Percentiles rank a stretch among this genome's conserved stretches.
Conservation (phyloP, 2,113 vertebrate species). For the Nettapus auritus region DNA sequence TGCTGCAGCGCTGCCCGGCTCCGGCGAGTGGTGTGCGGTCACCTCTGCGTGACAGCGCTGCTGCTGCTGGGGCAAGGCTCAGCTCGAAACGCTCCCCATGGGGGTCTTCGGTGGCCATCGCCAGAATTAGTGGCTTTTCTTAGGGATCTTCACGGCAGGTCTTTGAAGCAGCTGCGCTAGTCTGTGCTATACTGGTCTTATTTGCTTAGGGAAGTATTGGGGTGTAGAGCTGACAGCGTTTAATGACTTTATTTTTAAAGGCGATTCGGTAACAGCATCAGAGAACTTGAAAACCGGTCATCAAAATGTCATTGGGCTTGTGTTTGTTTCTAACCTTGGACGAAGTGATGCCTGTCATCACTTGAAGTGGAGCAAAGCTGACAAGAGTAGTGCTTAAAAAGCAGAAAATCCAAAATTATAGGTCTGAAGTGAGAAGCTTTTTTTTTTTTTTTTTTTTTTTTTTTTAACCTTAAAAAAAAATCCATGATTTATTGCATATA, state of each 20-base stretch:
- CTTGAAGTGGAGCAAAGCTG: not conserved
- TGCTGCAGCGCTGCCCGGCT: not conserved
- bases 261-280: accelerated
- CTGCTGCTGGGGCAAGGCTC: accelerated
- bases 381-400: not conserved
- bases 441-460: not conserved
- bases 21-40: accelerated
- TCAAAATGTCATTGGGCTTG: not conserved
- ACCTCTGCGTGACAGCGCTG: not conserved
- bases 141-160: accelerated
- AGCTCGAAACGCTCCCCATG: accelerated
- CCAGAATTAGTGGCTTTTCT: accelerated
- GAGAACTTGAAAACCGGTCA: accelerated
- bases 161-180: accelerated
- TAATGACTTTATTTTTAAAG: not conserved
- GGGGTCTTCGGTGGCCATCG: too few species aligned
- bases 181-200: accelerated
- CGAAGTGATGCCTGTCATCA: not conserved
- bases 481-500: not conserved
- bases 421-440: too few species aligned
- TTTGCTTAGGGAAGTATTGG: accelerated
- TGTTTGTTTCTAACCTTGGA: not conserved
- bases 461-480: not conserved
- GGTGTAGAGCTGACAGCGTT: accelerated
- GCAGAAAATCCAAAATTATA: not conserved